phyloP scores from a whole-genome alignment of 2,888 invertebrate species.

The Amorpha juglandis region DNA sequence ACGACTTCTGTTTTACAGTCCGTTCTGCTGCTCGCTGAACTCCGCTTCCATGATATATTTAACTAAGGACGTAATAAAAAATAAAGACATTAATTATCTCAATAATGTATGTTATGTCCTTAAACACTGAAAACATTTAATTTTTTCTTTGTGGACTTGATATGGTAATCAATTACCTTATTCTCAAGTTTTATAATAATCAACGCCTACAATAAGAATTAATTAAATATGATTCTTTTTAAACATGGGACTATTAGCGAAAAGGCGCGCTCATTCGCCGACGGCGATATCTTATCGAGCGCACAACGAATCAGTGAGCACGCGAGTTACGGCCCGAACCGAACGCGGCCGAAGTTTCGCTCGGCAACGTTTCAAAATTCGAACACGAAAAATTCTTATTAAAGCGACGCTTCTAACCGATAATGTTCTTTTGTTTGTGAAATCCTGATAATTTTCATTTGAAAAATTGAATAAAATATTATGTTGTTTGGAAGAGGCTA shows the following conservation, averaged over 20 bases:
- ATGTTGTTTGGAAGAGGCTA: too few species aligned
- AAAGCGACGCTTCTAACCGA: conserved; percentile 41
- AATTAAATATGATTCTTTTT: conserved; percentile 9
- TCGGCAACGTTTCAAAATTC: conserved; percentile 50
- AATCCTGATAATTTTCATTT: neutral
- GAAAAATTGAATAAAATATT: too few species aligned
- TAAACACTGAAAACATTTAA: too few species aligned
- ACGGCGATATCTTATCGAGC: conserved; percentile 68
- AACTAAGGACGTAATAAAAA: too few species aligned
- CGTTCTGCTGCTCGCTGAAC: too few species aligned
- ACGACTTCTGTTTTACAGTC: too few species aligned
- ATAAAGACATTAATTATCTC: too few species aligned
- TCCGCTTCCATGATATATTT: too few species aligned
- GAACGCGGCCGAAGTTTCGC: conserved; percentile 52
- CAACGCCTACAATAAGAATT: neutral
- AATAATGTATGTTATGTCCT: too few species aligned
- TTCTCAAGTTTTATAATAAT: neutral
- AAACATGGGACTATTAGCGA: conserved; percentile 43
- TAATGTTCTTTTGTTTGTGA: neutral
- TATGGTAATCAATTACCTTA: neutral
- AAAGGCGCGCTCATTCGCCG: conserved; percentile 45
- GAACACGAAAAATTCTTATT: conserved; percentile 57
- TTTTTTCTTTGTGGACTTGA: neutral
- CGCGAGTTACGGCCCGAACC: conserved; percentile 65
- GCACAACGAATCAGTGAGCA: conserved; percentile 77